Evolutionary conservation across 92 coral and sea anemone species (phyloP), one percentile per base, ranked within the genome.

Genomic region (Plumapathes pennacea): DNA sequence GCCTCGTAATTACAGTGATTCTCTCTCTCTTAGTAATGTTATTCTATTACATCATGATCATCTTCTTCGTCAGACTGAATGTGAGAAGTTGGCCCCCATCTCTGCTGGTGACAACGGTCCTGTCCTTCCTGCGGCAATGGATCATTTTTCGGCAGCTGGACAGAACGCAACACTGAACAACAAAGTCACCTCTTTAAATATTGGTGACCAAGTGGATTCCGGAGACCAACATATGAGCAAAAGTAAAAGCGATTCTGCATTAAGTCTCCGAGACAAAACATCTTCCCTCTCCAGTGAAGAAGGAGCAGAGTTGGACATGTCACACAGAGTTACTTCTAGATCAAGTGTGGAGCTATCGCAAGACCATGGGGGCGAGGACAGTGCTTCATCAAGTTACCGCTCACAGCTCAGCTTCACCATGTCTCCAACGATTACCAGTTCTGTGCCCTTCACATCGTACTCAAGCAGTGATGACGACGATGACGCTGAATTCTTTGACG

Each of bases 401-500:
- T 9, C 96, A 7, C 89, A 85, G 37, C 78, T 73, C 10, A 74
- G 67, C 10, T 87, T 72, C 54, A 75, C 89, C 0, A 57, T 69
- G 34, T 77, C 96, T 10, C 96, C 96, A 2, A 65, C 72, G n/a
- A 69, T 59, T 21, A 76, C 72, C 4, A 90, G 64, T 0, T 64
- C 67, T 46, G 96, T 94, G 23, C 99, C 99, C 0, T 76, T 74
- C 24, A 91, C 90, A 12, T 94, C 99, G 15, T 94, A 94, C 42
- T 94, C 99, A 11, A 94, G 99, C 54, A 94, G 99, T 49, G 99
- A 92, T 25, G 98, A 94, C 61, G 98, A 92, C 25, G 96, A 87
- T 55, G 85, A 78, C 2, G 83, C 74, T 23, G 99, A 94, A 56
- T 94, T 94, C 72, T 94, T 94, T 74, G 99, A 94, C 71, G 99